Evolutionary conservation across 2,113 vertebrate genomes (phyloP).

Genomic region (Holacanthus passer): DNA sequence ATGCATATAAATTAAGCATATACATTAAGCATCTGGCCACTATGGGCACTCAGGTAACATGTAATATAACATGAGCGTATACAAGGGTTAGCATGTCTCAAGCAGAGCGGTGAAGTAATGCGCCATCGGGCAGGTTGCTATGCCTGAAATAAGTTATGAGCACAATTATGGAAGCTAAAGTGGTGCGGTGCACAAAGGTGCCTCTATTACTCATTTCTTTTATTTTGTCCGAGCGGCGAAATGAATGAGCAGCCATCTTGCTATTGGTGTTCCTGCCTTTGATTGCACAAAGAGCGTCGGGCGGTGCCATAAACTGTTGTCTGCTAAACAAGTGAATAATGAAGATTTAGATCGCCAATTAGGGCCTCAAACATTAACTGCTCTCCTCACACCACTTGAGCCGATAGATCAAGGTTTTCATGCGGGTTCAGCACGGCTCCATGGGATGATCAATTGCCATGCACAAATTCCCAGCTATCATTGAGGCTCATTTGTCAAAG

Average conservation of each 20-base stretch:
- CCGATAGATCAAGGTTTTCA: slow-evolving; percentile 48
- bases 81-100: slow-evolving; percentile 12
- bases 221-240: slow-evolving; percentile 49
- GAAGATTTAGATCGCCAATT: slow-evolving; percentile 72
- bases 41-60: slow-evolving; percentile 12
- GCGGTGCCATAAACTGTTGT: slow-evolving; percentile 47
- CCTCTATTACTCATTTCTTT: slow-evolving; percentile 56
- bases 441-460: slow-evolving; percentile 55
- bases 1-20: slow-evolving; percentile 48
- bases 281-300: slow-evolving; percentile 57
- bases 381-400: slow-evolving; percentile 49
- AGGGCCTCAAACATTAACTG: slow-evolving; percentile 50
- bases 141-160: slow-evolving; percentile 60
- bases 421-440: slow-evolving; percentile 48
- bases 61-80: background rate
- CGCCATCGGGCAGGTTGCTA: slow-evolving; percentile 37
- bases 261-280: slow-evolving; percentile 27
- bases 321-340: slow-evolving; percentile 68
- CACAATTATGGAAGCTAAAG: slow-evolving; percentile 62
- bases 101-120: slow-evolving; percentile 14
- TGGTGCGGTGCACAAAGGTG: slow-evolving; percentile 18
- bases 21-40: slow-evolving; percentile 28
- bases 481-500: slow-evolving; percentile 64
- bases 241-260: slow-evolving; percentile 47
- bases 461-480: slow-evolving; percentile 50